Conservation (phyloP, 2,888 invertebrate species). For the Lasioglossum pauxillum region DNA sequence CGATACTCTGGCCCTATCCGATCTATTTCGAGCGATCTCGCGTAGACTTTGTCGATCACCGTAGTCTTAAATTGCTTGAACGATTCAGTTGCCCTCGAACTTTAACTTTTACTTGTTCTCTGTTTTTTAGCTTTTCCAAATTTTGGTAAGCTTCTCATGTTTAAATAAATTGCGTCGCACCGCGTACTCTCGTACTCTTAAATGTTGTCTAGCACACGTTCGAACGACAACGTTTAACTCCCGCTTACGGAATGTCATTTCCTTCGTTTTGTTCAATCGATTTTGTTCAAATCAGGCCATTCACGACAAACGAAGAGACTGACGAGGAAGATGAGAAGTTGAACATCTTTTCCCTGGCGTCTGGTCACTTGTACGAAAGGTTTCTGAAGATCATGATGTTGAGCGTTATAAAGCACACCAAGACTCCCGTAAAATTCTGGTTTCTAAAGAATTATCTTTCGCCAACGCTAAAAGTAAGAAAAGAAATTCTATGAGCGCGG, state of each 20-base stretch:
- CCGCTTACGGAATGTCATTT: neutral
- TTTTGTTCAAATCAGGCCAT: slow-evolving; percentile 78
- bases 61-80: slow-evolving; percentile 27
- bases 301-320: slow-evolving; percentile 84
- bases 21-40: neutral
- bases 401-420: slow-evolving; percentile 97
- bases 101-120: slow-evolving; percentile 74
- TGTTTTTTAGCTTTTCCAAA: slow-evolving; percentile 81
- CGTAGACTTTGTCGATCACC: neutral
- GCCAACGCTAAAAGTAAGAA: slow-evolving; percentile 94
- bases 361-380: slow-evolving; percentile 98
- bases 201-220: neutral
- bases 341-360: slow-evolving; percentile 99
- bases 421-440: slow-evolving; percentile 99
- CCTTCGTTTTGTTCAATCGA: neutral
- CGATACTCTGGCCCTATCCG: neutral
- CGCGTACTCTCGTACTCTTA: neutral
- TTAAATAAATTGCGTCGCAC: slow-evolving; percentile 63
- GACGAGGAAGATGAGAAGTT: slow-evolving; percentile 91
- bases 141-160: slow-evolving; percentile 81
- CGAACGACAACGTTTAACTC: slow-evolving; percentile 3
- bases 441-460: slow-evolving; percentile 99
- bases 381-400: slow-evolving; percentile 99
- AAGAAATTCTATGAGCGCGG: neutral
- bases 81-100: slow-evolving; percentile 48